phyloP scores from a whole-genome alignment of 2,888 invertebrate species.

The Pimpla rufipes region DNA sequence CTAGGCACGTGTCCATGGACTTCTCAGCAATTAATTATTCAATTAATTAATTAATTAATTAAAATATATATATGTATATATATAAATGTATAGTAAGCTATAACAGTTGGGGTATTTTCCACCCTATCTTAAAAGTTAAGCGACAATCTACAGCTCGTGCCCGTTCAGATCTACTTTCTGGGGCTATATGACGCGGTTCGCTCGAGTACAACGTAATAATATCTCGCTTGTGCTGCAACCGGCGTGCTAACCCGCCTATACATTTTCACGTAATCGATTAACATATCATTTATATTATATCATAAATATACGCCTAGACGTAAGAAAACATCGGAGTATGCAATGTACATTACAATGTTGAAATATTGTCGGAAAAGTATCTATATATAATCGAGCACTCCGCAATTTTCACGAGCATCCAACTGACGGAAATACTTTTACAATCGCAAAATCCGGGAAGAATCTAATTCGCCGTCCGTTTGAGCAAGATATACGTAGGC shows the following conservation, averaged over 20 bases:
- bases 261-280: slow-evolving; percentile 33
- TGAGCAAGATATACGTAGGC: background rate
- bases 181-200: slow-evolving; percentile 31
- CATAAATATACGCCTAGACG: slow-evolving; percentile 19
- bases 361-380: slow-evolving; percentile 66
- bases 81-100: slow-evolving; percentile 26
- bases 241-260: slow-evolving; percentile 30
- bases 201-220: slow-evolving; percentile 18
- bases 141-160: slow-evolving; percentile 45
- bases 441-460: background rate
- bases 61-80: slow-evolving; percentile 47
- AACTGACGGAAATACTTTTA: background rate
- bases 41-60: slow-evolving; percentile 45
- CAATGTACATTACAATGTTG: slow-evolving; percentile 66
- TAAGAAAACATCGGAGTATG: slow-evolving; percentile 48
- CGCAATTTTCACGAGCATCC: slow-evolving; percentile 54
- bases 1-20: slow-evolving; percentile 80
- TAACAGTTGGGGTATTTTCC: slow-evolving; percentile 26
- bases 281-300: background rate
- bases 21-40: slow-evolving; percentile 68
- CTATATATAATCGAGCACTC: slow-evolving; percentile 66
- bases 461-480: background rate
- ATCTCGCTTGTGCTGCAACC: slow-evolving; percentile 22
- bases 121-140: slow-evolving; percentile 32
- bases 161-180: slow-evolving; percentile 45